These are phyloP conservation scores for Pitta sordida DNA, from an alignment of 2,113 vertebrate genomes.

Conservation along the genomic window DNA sequence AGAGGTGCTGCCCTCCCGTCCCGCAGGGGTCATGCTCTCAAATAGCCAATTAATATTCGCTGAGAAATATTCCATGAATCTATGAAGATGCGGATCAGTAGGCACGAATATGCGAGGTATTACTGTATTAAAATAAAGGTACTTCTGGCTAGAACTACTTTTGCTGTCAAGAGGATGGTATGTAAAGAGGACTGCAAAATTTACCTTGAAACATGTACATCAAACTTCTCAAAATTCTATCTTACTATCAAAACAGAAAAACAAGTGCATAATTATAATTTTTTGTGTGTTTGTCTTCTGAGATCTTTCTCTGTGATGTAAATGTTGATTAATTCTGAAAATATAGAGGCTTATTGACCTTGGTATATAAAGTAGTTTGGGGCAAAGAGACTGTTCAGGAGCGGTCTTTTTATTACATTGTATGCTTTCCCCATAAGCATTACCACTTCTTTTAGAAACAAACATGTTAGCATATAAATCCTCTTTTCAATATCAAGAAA, in stretches of 20 bases:
- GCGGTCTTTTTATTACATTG: not conserved
- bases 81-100: too few species aligned
- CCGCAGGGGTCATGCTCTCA: too few species aligned
- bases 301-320: not conserved
- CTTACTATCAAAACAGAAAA: not conserved
- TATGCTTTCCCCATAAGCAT: not conserved
- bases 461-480: not conserved
- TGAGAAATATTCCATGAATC: too few species aligned
- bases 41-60: too few species aligned
- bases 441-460: not conserved
- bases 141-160: not conserved
- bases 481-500: not conserved
- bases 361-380: not conserved
- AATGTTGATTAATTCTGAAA: not conserved
- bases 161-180: not conserved
- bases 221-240: not conserved
- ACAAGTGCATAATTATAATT: not conserved
- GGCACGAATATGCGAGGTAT: too few species aligned
- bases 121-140: not conserved
- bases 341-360: not conserved
- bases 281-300: not conserved
- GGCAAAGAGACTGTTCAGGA: not conserved
- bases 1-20: too few species aligned
- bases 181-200: not conserved
- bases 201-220: not conserved